Base-by-base conservation (phyloP, 2,888 invertebrate species). In the Panzeria rudis region DNA sequence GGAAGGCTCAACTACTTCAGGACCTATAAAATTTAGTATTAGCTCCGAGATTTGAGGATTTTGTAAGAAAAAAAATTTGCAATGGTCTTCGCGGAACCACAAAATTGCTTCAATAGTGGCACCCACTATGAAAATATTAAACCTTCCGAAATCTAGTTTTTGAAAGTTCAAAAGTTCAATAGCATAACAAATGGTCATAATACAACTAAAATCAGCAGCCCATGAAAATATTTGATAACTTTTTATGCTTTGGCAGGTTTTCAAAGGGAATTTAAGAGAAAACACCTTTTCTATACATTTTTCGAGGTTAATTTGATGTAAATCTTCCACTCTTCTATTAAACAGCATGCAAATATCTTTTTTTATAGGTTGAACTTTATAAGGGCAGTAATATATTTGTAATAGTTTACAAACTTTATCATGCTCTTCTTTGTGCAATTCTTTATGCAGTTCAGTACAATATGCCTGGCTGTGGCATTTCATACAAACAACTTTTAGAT, bases 201-300 rank as follows among this genome's bases (percentile, higher is more conserved):
- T 88, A 76, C 89, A 90, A 35, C 91, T 91, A 23, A 90, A 91
- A 11, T 89, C 89, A 6, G 90, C 89, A 5, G 88, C 89, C 6
- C 86, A 84, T 0, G 88, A 84, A 84, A 90, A 91, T 8, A 84
- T 41, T 56, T 89, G 87, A 86, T 89, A 91, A 6, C 87, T 86
- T 9, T 73, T 38, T 9, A 88, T 35, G 8, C 47, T 86, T 8
- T 71, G 71, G 32, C 87, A 89, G 0, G 89, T 88, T n/a, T 86
- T 62, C 3, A 66, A 9, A 1, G 86, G 71, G 0, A 90, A 47
- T 2, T 61, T 35, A n/a, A 88, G 44, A 7, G 76, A 78, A 9
- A 88, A 89, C 11, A 88, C 86, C 0, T 47, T 77, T 44, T 82
- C 25, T 15, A 91, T 88, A 1, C 88, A 86, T 8, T 84, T 86